These are phyloP conservation scores for Poicephalus gulielmi DNA, from an alignment of 2,113 vertebrate species.

Conservation along the genomic window DNA sequence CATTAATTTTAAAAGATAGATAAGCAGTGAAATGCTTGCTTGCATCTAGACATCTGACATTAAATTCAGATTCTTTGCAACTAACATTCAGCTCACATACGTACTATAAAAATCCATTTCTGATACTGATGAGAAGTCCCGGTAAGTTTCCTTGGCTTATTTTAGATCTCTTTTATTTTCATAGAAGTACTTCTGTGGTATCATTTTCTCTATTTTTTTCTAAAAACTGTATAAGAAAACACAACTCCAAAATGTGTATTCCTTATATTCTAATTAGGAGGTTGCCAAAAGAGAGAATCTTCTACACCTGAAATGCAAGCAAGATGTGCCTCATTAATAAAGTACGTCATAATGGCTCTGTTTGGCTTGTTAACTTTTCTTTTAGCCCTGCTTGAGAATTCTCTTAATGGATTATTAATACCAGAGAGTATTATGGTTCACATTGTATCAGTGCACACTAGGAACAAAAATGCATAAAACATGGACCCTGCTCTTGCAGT, in stretches of 20 bases:
- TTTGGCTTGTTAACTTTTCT: conserved; percentile 42
- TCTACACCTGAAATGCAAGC: conserved; percentile 8
- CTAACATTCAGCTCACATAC: not conserved
- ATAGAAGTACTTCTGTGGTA: not conserved
- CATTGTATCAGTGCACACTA: not conserved
- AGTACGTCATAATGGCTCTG: conserved; percentile 5
- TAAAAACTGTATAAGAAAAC: not conserved
- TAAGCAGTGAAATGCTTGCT: not conserved
- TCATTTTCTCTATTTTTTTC: not conserved
- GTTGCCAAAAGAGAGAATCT: not conserved
- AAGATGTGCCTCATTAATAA: conserved; percentile 47
- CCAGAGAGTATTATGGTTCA: not conserved
- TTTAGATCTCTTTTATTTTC: not conserved
- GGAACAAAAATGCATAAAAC: conserved; percentile 48
- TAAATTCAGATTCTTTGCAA: not conserved
- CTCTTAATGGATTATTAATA: conserved; percentile 48
- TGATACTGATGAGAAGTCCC: not conserved
- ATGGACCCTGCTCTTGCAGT: not conserved
- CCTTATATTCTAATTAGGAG: not conserved
- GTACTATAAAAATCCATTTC: not conserved
- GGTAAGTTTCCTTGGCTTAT: not conserved
- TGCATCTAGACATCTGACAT: not conserved
- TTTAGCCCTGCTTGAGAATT: conserved; percentile 12
- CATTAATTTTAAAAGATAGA: not conserved
- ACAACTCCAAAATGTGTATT: not conserved